A percentile compares a stretch with the other conserved stretches of the same genome.
These are phyloP conservation scores for Calidris pygmaea DNA, from an alignment of 2,113 vertebrate species.

Conservation along the genomic window DNA sequence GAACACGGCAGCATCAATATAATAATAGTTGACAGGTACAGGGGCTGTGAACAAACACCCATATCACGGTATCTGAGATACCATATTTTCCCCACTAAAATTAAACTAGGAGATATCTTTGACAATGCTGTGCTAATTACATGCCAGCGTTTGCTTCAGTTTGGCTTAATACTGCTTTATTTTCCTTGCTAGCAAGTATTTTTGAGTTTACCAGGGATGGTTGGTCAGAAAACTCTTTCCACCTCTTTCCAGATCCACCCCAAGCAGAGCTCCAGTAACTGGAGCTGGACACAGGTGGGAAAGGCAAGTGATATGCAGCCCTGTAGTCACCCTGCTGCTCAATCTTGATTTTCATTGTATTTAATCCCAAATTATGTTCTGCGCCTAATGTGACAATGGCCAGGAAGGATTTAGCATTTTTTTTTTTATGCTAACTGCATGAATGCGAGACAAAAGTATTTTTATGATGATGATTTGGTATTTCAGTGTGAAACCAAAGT, in stretches of 20 bases:
- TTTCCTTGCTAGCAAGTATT: not conserved
- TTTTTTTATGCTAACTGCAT: not conserved
- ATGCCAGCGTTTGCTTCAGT: not conserved
- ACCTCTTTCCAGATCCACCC: not conserved
- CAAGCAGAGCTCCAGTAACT: not conserved
- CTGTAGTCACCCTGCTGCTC: not conserved
- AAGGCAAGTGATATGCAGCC: not conserved
- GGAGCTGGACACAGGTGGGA: not conserved
- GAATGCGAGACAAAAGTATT: not conserved
- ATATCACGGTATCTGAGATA: constrained; percentile 57
- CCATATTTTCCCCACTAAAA: constrained; percentile 65
- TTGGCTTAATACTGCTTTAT: not conserved
- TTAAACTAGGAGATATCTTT: constrained; percentile 53
- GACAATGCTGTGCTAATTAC: constrained; percentile 42
- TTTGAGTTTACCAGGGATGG: not conserved
- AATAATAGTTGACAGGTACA: constrained; percentile 70
- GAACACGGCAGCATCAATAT: constrained; percentile 56
- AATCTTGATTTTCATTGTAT: not conserved
- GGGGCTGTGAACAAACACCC: constrained; percentile 65
- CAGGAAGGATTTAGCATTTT: not conserved
- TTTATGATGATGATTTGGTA: not conserved
- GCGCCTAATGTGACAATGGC: not conserved
- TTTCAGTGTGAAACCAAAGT: not conserved
- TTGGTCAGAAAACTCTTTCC: not conserved
- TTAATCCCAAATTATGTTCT: not conserved